Base-by-base conservation (phyloP, 2,888 invertebrate genomes). In the Neria commutata region DNA sequence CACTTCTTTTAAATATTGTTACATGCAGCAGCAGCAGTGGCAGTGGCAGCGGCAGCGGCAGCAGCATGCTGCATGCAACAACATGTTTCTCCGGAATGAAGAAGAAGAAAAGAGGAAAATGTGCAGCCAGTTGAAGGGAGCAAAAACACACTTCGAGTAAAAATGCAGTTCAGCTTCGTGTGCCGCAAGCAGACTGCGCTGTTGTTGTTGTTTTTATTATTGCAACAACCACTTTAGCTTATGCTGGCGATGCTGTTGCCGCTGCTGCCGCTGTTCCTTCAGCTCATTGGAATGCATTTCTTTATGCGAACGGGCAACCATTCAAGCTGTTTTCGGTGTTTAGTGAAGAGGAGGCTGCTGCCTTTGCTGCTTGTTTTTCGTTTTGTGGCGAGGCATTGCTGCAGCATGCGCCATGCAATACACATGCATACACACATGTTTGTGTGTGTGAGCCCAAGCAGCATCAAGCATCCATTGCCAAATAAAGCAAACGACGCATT, bases 401-500 rank as follows among this genome's bases (percentile, higher is more conserved):
- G 5, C 3, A 14, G 42, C 4, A 42, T 42, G 21, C 42, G 3
- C 4, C 42, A 42, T 42, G 19, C 21, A 8, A 14, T 4, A 42
- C 21, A 21, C 42, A 19, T n/a, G 42, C 42, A 19, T 42, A 17
- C 21, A 8, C 37, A 42, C 29, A 8, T 11, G 29, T 29, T n/a
- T n/a, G n/a, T n/a, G n/a, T n/a, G n/a, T n/a, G n/a, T 33, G 10
- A 14, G 33, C 33, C 33, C 33, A 14, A 14, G 10, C 33, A 10
- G 33, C 33, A 33, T 10, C 14, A 50, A 14, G 50, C 42, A 33
- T 19, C 53, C 67, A 69, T 70, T 67, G 66, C 72, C 73, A 73
- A 73, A 72, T 72, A 72, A 72, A 72, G 74, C 72, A 74, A n/a
- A n/a, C n/a, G n/a, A 72, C 72, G 72, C 74, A 72, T 74, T 74